phyloP scores from a whole-genome alignment of 2,888 invertebrate species.

The Melanophora roralis region DNA sequence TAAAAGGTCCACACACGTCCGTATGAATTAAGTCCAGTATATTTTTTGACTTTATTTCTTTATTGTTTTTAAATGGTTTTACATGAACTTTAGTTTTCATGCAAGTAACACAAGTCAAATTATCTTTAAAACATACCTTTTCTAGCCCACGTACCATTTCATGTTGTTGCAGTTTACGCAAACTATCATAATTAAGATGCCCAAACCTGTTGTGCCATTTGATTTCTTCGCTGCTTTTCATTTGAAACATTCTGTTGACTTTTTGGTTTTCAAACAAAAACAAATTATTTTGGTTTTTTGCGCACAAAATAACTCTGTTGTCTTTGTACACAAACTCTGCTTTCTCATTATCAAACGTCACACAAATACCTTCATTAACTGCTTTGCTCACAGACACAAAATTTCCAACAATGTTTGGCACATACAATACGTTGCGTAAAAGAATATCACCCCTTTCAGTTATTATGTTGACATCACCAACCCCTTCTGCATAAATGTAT shows the following conservation, averaged over 20 bases:
- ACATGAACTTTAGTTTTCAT: slow-evolving; percentile 16
- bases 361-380: too few species aligned
- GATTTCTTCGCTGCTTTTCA: not conserved
- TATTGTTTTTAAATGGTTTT: not conserved
- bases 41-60: not conserved
- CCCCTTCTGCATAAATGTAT: slow-evolving; percentile 29
- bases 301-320: not conserved
- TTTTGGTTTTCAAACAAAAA: not conserved
- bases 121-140: not conserved
- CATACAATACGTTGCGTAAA: slow-evolving; percentile 40
- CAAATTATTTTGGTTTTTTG: not conserved
- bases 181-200: not conserved
- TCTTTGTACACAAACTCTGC: not conserved
- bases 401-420: slow-evolving; percentile 36
- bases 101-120: not conserved
- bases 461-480: slow-evolving; percentile 17
- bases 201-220: slow-evolving; percentile 11
- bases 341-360: not conserved
- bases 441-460: not conserved
- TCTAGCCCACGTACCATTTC: slow-evolving; percentile 17
- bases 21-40: not conserved
- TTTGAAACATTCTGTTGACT: not conserved
- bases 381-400: slow-evolving; percentile 42
- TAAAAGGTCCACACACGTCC: slow-evolving; percentile 3
- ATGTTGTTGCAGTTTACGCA: not conserved